Evolutionary conservation across 2,888 invertebrate species (phyloP).

Genomic region (Mythimna albipuncta): DNA sequence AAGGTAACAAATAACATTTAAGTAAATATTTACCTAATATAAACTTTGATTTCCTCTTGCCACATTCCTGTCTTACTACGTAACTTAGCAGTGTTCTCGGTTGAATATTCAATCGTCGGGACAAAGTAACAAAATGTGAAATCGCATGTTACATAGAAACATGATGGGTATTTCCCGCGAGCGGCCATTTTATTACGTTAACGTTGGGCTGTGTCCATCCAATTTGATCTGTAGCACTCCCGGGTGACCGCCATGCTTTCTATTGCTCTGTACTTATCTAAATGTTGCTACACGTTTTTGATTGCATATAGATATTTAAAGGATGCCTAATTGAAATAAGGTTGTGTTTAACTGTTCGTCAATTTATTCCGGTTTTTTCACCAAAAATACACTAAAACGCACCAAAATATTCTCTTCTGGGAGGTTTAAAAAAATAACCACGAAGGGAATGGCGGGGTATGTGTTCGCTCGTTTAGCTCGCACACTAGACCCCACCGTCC

Average conservation of each 20-base stretch:
- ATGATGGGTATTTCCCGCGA: constrained; percentile 79
- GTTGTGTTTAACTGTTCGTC: no score
- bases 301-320: constrained; percentile 18
- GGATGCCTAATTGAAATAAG: neutral
- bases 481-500: no score
- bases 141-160: constrained; percentile 69
- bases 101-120: constrained; percentile 19
- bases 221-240: constrained; percentile 68
- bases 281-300: constrained; percentile 20
- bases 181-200: constrained; percentile 75
- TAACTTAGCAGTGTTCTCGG: neutral
- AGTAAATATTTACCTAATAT: neutral
- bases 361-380: no score
- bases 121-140: constrained; percentile 37
- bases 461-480: no score
- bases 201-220: constrained; percentile 66
- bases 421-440: no score
- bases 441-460: no score
- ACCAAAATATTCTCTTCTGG: no score
- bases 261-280: constrained; percentile 18
- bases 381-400: no score
- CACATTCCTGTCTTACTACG: neutral
- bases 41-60: neutral
- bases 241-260: constrained; percentile 39
- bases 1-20: neutral